phyloP scores from a whole-genome alignment of 2,113 vertebrate species.

The Sorex fumeus region DNA sequence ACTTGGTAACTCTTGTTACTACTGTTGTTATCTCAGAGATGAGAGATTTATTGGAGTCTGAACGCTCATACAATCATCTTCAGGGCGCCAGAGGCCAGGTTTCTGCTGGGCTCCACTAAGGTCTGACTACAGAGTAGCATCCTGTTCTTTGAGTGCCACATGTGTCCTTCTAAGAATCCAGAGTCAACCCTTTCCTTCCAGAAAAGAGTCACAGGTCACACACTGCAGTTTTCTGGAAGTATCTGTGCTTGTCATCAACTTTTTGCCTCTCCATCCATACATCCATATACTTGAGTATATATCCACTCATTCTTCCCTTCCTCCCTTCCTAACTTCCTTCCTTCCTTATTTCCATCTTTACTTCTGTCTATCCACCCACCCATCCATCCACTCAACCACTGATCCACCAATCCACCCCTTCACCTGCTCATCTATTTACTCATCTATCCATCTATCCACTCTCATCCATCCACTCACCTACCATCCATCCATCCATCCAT shows the following conservation, averaged over 20 bases:
- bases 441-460: no score
- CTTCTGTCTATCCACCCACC: no score
- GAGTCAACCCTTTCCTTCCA: neutral
- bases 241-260: neutral
- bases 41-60: neutral
- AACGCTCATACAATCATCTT: neutral
- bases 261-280: neutral
- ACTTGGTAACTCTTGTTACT: neutral
- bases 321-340: no score
- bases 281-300: no score
- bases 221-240: neutral
- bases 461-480: no score
- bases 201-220: neutral
- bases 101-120: neutral
- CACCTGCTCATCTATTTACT: no score
- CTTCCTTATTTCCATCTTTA: no score
- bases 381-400: no score
- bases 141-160: neutral
- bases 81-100: neutral
- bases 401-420: no score
- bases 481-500: neutral
- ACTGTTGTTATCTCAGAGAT: neutral
- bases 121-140: neutral
- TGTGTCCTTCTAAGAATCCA: neutral
- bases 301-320: no score